These are phyloP conservation scores for Microtus oregoni DNA, from an alignment of 2,113 vertebrate genomes.

Conservation along the genomic window DNA sequence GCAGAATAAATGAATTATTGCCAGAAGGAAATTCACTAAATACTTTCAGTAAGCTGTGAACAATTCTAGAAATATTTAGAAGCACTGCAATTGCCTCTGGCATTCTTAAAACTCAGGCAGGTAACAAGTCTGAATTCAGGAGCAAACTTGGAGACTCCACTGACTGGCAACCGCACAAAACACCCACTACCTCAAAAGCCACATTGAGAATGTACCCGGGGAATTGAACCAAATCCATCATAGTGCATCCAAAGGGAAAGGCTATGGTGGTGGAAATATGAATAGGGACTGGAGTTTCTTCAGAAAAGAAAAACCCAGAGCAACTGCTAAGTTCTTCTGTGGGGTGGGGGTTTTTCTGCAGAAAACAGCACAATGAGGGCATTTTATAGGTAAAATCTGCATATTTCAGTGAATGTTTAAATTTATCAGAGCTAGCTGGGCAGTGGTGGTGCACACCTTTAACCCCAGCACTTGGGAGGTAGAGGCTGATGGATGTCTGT, in stretches of 20 bases:
- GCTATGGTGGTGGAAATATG: conserved; percentile 7
- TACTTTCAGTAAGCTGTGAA: conserved; percentile 72
- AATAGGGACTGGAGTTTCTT: background rate
- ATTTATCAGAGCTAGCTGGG: background rate
- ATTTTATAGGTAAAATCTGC: conserved; percentile 41
- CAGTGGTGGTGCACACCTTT: too few relatives aligned
- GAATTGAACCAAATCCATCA: conserved; percentile 56
- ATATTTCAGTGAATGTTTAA: background rate
- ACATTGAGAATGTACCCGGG: background rate
- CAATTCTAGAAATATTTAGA: conserved; percentile 70
- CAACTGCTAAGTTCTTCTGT: conserved; percentile 24
- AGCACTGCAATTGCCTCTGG: conserved; percentile 58
- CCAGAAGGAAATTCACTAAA: conserved; percentile 72
- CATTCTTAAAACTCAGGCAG: conserved; percentile 75
- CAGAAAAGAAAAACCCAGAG: background rate
- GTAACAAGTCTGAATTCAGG: conserved; percentile 65
- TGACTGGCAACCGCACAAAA: conserved; percentile 48
- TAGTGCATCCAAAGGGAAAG: background rate
- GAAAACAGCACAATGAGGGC: background rate
- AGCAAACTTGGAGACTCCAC: conserved; percentile 62
- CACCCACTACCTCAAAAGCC: background rate
- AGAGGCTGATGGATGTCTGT: too few relatives aligned
- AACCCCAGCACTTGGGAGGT: too few relatives aligned
- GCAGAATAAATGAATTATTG: conserved; percentile 64
- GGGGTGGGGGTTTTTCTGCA: background rate